Conservation (phyloP, 1,140 invertebrate genomes). For the Drosophila sulfurigaster region DNA sequence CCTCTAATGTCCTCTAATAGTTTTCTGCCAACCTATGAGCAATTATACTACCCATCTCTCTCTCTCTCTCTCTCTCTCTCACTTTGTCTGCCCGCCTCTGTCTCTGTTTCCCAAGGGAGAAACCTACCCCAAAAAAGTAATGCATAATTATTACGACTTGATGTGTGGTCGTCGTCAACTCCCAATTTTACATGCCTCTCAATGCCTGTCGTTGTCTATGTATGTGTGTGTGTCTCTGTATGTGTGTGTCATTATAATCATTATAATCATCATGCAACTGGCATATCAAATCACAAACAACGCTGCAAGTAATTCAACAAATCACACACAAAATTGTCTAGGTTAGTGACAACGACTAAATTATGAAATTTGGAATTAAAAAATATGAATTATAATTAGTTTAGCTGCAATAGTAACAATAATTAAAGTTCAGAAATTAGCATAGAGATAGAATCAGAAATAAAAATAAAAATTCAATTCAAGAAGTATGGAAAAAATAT, state of each 20-base stretch:
- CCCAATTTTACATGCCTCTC: slow-evolving; percentile 16
- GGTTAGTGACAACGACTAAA: no score
- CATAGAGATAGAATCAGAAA: no score
- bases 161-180: slow-evolving; percentile 71
- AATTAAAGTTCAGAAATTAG: no score
- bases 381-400: no score
- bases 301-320: slow-evolving; percentile 32
- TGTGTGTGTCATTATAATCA: slow-evolving; percentile 15
- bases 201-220: slow-evolving; percentile 16
- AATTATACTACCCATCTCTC: slow-evolving; percentile 32
- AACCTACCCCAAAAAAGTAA: slow-evolving; percentile 70
- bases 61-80: slow-evolving; percentile 7
- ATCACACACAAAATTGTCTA: not conserved
- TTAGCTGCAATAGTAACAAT: no score
- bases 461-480: no score
- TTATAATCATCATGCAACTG: slow-evolving; percentile 2
- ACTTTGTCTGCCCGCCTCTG: not conserved
- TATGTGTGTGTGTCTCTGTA: slow-evolving; percentile 2
- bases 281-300: slow-evolving; percentile 39
- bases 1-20: slow-evolving; percentile 74
- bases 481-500: no score
- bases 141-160: slow-evolving; percentile 72
- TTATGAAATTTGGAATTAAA: no score
- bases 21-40: slow-evolving; percentile 55
- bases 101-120: not conserved